Conservation (phyloP, 2,888 invertebrate genomes). For the Drosophila affinis region DNA sequence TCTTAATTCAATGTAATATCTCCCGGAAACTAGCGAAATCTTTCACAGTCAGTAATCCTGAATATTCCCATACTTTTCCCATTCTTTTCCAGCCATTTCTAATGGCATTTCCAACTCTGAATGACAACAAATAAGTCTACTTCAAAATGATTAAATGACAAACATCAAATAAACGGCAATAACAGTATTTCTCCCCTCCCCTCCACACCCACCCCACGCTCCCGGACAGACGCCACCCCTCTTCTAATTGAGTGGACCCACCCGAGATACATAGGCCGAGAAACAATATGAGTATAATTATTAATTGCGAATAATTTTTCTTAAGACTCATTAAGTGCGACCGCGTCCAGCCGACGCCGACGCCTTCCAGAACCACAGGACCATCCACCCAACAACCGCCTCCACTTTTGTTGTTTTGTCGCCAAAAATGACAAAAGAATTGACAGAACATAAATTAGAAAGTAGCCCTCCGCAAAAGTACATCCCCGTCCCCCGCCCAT, state of each 20-base stretch:
- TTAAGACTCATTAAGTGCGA: constrained; percentile 77
- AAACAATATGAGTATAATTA: constrained; percentile 78
- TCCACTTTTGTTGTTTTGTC: constrained; percentile 15
- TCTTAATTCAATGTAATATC: background rate
- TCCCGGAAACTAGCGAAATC: background rate
- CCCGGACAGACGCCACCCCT: background rate
- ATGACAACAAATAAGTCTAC: constrained; percentile 73
- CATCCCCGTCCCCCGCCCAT: background rate
- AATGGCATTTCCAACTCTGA: constrained; percentile 5
- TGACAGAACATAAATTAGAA: constrained; percentile 80
- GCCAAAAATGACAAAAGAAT: constrained; percentile 75
- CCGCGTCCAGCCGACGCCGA: constrained; percentile 73
- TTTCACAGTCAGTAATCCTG: background rate
- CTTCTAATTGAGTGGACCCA: constrained; percentile 33
- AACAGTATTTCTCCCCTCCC: constrained; percentile 55
- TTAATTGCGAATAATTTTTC: constrained; percentile 79
- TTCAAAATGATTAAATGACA: constrained; percentile 75
- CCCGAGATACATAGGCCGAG: constrained; percentile 34
- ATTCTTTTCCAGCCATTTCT: background rate
- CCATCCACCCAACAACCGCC: constrained; percentile 18
- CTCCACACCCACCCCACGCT: background rate
- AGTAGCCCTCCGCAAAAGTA: constrained; percentile 53
- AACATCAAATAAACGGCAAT: constrained; percentile 79
- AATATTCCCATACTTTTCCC: constrained; percentile 5
- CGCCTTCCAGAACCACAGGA: constrained; percentile 56